Base-by-base conservation (phyloP, 2,888 invertebrate genomes). In the Ophioninae sp. region DNA sequence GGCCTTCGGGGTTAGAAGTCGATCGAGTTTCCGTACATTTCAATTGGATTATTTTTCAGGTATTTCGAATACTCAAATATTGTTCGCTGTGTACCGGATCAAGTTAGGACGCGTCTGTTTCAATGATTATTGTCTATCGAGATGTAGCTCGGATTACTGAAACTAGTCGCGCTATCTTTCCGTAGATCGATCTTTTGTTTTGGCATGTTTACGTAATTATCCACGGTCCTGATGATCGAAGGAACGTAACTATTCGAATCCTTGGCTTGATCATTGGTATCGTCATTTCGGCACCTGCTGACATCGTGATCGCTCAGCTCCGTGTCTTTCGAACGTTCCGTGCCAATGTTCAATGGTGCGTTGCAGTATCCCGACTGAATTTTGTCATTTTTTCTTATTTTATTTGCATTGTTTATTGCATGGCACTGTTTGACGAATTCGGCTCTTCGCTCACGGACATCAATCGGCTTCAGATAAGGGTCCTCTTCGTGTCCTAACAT, bases 171-270 rank as follows among this genome's bases (percentile, higher is more conserved):
- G 20, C 85, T 69, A 17, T 89, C 88, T 59, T 85, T 88, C 23
- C 85, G 91, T 30, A 93, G 86, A 82, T 93, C 91, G 85, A 88
- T 93, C 86, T 94, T 94, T 84, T 94, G 93, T 84, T 93, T 93
- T 0, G 94, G 94, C 93, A 94, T 94, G 86, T 94, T 94, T 0
- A 94, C 93, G 86, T 94, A 94, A 91, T 94, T 94, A 85, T 94
- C 94, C 37, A 91, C 88, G 0, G 92, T 91, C 10, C 87, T 87
- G 13, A 91, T 90, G 20, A 91, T 91, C 8, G 87, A 64, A 39
- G 93, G 91, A 6, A 90, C 86, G 50, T 90, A 88, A 10, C 92
- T 82, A 17, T 50, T 87, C 7, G 65, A 17, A 75, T 74, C 72
- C 20, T 85, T 79, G 6, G 76, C 17, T 1, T 79, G 61, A 7